A percentile compares a stretch with the other conserved stretches of the same genome.
Conservation (phyloP, 2,888 invertebrate species). For the Acholoe squamosa region DNA sequence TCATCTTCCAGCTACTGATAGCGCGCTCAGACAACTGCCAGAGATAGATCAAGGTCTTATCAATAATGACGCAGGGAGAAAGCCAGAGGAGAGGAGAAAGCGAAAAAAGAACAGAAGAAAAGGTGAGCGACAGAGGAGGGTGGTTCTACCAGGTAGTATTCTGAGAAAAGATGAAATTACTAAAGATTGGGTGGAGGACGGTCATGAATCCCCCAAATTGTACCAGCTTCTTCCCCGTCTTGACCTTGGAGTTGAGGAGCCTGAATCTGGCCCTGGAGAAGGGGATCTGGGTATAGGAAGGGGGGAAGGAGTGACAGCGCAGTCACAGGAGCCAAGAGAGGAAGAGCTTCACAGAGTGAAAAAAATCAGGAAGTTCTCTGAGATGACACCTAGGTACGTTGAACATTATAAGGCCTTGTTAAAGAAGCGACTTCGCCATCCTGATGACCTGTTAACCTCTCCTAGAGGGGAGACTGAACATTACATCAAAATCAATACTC, state of each 20-base stretch:
- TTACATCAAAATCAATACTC: background rate
- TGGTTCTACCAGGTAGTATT: background rate
- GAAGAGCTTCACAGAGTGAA: background rate
- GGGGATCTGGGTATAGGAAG: background rate
- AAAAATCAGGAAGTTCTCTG: background rate
- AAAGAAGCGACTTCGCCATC: background rate
- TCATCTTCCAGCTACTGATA: background rate
- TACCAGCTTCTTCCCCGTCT: background rate
- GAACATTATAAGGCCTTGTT: conserved; percentile 14
- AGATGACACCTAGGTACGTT: background rate
- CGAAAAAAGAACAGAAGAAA: background rate
- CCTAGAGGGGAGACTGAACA: background rate
- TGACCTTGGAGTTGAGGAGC: background rate
- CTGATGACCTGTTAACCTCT: background rate
- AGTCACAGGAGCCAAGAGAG: too few relatives aligned
- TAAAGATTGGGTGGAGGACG: background rate
- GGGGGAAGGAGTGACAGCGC: too few relatives aligned
- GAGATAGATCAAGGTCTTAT: background rate
- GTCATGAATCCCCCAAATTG: background rate
- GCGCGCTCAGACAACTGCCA: background rate
- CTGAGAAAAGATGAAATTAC: background rate
- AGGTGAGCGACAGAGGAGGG: background rate
- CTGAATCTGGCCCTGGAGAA: background rate
- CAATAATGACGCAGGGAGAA: background rate
- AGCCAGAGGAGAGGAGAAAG: background rate